A percentile compares a stretch with the other conserved stretches of the same genome.
Conservation (phyloP, 2,113 vertebrate species). For the Phainopepla nitens region DNA sequence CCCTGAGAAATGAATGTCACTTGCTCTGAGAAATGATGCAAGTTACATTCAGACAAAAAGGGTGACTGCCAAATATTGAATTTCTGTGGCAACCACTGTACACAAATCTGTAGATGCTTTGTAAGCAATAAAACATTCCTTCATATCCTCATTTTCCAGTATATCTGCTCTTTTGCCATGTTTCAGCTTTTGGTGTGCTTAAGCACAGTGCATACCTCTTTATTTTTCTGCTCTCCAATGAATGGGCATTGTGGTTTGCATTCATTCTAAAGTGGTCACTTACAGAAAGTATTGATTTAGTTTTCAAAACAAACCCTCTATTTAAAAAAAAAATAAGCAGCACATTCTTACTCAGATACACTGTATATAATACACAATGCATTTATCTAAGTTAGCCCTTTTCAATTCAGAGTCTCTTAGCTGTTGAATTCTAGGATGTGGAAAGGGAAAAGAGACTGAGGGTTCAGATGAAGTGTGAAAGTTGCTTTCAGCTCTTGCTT, state of each 20-base stretch:
- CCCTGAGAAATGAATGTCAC: constrained; percentile 10
- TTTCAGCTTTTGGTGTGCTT: constrained; percentile 39
- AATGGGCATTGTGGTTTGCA: constrained; percentile 50
- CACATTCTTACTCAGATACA: not conserved
- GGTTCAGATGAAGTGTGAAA: not conserved
- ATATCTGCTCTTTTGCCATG: constrained; percentile 29
- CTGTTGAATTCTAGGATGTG: not conserved
- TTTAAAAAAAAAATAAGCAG: not conserved
- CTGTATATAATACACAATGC: not conserved
- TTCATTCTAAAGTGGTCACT: not conserved
- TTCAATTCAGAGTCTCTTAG: not conserved
- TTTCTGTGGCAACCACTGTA: not conserved
- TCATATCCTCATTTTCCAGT: constrained; percentile 14
- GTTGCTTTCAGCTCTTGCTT: constrained; percentile 45
- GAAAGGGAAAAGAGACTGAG: not conserved
- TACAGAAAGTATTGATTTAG: not conserved
- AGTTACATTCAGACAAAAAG: constrained; percentile 30
- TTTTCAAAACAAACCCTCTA: not conserved
- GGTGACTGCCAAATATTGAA: not conserved
- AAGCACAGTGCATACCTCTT: constrained; percentile 6
- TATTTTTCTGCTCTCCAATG: constrained; percentile 27
- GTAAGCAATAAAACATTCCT: not conserved
- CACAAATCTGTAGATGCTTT: not conserved
- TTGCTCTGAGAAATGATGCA: not conserved
- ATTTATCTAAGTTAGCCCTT: not conserved